These are phyloP conservation scores for Macrotrachela quadricornifera DNA, from an alignment of 1,140 invertebrate genomes.

Conservation along the genomic window DNA sequence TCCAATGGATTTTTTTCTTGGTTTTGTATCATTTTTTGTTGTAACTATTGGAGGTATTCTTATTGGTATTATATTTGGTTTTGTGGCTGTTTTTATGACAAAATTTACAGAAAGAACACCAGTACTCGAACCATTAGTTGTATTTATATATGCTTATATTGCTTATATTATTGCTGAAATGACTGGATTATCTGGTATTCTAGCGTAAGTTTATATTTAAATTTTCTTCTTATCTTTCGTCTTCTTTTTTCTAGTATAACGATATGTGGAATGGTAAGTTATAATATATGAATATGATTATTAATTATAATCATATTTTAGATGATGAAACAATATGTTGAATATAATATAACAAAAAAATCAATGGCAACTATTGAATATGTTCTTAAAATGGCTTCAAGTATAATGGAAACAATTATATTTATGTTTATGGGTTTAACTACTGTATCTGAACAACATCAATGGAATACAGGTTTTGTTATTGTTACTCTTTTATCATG, in stretches of 20 bases:
- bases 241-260: conserved; percentile 47
- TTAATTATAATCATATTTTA: too few species aligned
- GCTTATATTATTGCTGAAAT: conserved; percentile 88
- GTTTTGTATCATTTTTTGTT: conserved; percentile 62
- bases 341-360: conserved; percentile 86
- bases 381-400: conserved; percentile 76
- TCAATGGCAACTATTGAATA: conserved; percentile 93
- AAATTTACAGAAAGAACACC: conserved; percentile 78
- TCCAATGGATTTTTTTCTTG: conserved; percentile 46
- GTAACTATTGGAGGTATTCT: conserved; percentile 73
- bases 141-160: conserved; percentile 90
- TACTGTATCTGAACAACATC: conserved; percentile 70
- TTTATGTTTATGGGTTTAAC: conserved; percentile 93
- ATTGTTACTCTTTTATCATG: conserved; percentile 78
- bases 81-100: conserved; percentile 78
- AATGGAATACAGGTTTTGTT: conserved; percentile 85
- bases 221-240: too few species aligned
- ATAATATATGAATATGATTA: too few species aligned
- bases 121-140: conserved; percentile 91
- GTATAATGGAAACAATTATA: conserved; percentile 70
- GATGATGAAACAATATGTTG: conserved; percentile 56
- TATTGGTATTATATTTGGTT: conserved; percentile 82
- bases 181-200: conserved; percentile 87
- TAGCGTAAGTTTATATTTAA: conserved; percentile 19
- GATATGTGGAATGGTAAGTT: conserved; percentile 72